Base-by-base conservation (phyloP, 2,888 invertebrate species). In the Nomada ferruginata region DNA sequence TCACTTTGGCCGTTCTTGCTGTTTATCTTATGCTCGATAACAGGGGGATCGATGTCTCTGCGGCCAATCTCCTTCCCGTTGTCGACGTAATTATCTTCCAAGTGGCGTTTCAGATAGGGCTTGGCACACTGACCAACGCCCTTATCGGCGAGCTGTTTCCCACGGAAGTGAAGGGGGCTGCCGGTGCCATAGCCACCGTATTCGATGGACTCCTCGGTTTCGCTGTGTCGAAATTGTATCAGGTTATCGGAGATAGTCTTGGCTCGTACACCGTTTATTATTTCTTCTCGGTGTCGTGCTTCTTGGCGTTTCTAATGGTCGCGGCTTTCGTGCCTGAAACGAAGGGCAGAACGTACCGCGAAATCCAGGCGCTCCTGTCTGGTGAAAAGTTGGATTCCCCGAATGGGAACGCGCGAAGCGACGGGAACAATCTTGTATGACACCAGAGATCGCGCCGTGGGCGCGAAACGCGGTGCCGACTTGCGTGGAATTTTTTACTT, bases 111-210 rank as follows among this genome's bases (percentile, higher is more conserved):
- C 93, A 92, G 69, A 81, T 93, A 2, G 94, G 94, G 1, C 79
- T 94, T 11, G 94, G 94, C 4, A 93, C 93, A 0, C 52, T 94
- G 68, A 91, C 93, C 0, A 93, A 92, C 70, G 91, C 92, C 0
- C 80, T 94, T 0, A 91, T 92, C 50, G 92, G 93, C 0, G 94
- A 94, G 83, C 81, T 93, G 5, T 94, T 94, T 20, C 91, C 93
- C 0, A 91, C 92, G 0, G 92, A 92, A 42, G 93, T 92, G n/a
- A 93, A 93, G 74, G 91, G 91, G 5, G 84, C 91, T 15, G 93
- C 93, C 3, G 92, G 92, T 0, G 92, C 92, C 18, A 90, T 91
- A 1, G 75, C 91, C 50, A 93, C 92, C 0, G 85, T 94, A 23
- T 92, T 91, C 59, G 93, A 93, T 60, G 93, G 93, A 0, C 73